Conservation (phyloP, 2,113 vertebrate genomes). For the Ceyx margarethae region DNA sequence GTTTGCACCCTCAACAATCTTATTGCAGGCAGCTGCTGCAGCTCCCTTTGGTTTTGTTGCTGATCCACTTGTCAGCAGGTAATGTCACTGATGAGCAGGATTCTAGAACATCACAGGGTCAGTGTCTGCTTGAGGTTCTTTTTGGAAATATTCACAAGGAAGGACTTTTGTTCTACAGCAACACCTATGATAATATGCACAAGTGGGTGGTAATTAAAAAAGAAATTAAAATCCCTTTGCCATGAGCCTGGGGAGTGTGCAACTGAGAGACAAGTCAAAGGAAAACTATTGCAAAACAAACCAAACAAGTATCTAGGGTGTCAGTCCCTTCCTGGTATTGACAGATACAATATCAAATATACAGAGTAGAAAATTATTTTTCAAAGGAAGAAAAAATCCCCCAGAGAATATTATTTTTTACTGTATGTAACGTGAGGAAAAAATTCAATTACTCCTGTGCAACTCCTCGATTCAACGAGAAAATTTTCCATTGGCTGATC, state of each 20-base stretch:
- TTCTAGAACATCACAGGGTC: neutral
- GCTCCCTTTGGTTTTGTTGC: neutral
- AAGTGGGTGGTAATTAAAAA: neutral
- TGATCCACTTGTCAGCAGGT: conserved; percentile 23
- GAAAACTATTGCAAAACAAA: neutral
- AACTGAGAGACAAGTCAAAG: neutral
- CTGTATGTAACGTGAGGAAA: neutral
- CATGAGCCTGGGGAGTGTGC: neutral
- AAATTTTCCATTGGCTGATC: neutral
- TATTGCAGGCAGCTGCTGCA: neutral
- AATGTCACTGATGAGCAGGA: neutral
- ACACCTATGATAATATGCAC: neutral
- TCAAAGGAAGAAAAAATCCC: neutral
- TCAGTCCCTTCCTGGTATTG: neutral
- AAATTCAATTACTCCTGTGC: neutral
- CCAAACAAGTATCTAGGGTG: neutral
- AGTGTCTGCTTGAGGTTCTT: neutral
- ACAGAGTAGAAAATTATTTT: neutral
- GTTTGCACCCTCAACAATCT: conserved; percentile 10
- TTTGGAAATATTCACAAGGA: neutral
- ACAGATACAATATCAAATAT: neutral
- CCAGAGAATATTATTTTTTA: neutral
- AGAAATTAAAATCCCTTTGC: neutral
- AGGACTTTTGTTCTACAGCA: neutral
- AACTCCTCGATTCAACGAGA: neutral